These are phyloP conservation scores for Dendroctonus ponderosae DNA, from an alignment of 1,140 invertebrate species.

Conservation along the genomic window DNA sequence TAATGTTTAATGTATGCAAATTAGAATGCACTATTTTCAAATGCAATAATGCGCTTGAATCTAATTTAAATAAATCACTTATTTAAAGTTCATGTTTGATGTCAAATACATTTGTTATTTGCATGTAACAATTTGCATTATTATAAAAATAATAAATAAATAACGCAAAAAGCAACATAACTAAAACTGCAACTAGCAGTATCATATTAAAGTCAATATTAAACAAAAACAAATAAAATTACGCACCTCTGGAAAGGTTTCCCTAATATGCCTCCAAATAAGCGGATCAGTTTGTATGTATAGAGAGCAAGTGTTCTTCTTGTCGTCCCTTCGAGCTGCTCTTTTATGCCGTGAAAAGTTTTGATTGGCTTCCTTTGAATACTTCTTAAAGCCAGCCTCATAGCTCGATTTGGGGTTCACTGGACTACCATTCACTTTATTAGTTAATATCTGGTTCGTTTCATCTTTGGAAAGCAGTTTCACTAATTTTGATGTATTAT, in stretches of 20 bases:
- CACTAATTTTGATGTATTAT: conserved; percentile 20
- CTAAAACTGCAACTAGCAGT: too few species aligned
- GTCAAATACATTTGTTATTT: too few species aligned
- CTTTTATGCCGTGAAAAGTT: conserved; percentile 50
- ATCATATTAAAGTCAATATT: too few species aligned
- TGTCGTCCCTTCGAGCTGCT: conserved; percentile 57
- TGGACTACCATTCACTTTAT: neutral
- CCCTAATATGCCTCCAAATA: conserved; percentile 89
- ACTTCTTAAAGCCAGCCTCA: conserved; percentile 57
- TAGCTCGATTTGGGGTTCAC: conserved; percentile 16
- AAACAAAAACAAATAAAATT: too few species aligned
- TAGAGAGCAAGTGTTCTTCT: conserved; percentile 85
- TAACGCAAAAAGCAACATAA: too few species aligned
- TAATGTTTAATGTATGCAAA: too few species aligned
- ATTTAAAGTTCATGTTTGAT: too few species aligned
- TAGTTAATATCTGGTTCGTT: conserved; percentile 1
- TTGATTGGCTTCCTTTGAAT: conserved; percentile 65
- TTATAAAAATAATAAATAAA: too few species aligned
- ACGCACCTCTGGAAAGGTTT: conserved; percentile 63
- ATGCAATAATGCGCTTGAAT: too few species aligned
- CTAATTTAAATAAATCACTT: too few species aligned
- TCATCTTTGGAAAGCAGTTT: neutral
- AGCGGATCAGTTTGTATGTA: conserved; percentile 98
- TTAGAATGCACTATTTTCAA: too few species aligned
- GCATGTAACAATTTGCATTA: too few species aligned